Evolutionary conservation across 2,113 vertebrate genomes (phyloP), one percentile per base, ranked within the genome.

Genomic region (Misgurnus mizolepis): DNA sequence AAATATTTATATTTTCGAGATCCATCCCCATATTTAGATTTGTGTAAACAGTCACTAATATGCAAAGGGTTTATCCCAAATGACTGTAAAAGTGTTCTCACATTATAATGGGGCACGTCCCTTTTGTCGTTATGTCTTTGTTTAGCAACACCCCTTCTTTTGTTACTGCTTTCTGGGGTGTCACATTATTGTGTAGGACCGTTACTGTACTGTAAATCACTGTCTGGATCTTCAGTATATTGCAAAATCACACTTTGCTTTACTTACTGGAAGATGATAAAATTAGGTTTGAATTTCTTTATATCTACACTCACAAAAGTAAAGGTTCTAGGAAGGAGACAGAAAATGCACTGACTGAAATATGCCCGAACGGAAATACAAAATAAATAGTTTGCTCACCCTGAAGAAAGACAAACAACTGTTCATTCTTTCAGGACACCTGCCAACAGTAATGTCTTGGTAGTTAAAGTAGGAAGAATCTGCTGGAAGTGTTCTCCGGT

Each of bases 51-150:
- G 41, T 61, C 61, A 70, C 12, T 76, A 56, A 34, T 49, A 45
- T 80, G 17, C 7, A 40, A 47, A 75, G 7, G 6, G 67, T 62
- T 10, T 41, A 76, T 61, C 65, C 60, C 72, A 62, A 50, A 81
- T 69, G 6, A 4, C 40, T 17, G 49, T 9, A 41, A 34, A 45
- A 66, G 58, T 56, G 56, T 45, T 77, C 45, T 56, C 61, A 60
- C 74, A 74, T 81, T 49, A 62, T 73, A 84, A 81, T 78, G 18
- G 39, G 3, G 53, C 34, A 39, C 83, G 73, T 64, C 60, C 61
- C 40, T 56, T 58, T 56, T 18, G 77, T 55, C 39, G 45, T 81
- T 68, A 64, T 39, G 1, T 17, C 55, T 39, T 78, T 61, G 62
- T 72, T 78, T 18, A 64, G 47, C 6, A 14, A 61, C 67, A 18